phyloP scores from a whole-genome alignment of 2,797 vertebrate species.

The Steatocranus sp. region DNA sequence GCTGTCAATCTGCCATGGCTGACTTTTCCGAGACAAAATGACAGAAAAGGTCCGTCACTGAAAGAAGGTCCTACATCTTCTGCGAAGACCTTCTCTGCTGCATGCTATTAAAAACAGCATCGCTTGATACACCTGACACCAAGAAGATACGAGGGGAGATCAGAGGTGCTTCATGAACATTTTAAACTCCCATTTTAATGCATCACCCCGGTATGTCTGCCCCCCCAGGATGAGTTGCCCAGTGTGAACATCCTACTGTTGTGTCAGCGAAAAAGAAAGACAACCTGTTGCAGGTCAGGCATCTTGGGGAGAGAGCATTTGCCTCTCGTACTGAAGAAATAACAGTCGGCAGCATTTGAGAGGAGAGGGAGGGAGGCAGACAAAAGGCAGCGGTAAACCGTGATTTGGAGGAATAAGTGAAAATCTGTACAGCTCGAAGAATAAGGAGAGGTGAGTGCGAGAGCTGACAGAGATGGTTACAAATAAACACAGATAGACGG shows the following conservation, averaged over 20 bases:
- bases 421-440: not conserved
- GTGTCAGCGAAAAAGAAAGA: conserved; percentile 10
- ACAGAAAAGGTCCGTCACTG: not conserved
- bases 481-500: not conserved
- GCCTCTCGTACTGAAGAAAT: not conserved
- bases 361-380: not conserved
- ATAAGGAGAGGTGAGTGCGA: not conserved
- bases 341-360: not conserved
- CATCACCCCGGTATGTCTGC: not conserved
- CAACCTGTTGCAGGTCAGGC: conserved; percentile 22
- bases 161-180: not conserved
- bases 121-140: not conserved
- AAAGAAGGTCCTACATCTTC: not conserved
- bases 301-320: conserved; percentile 4
- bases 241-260: not conserved
- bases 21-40: conserved; percentile 1
- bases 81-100: not conserved
- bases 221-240: not conserved
- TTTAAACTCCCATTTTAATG: conserved; percentile 22
- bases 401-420: not conserved
- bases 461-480: conserved; percentile 9
- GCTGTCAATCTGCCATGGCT: conserved; percentile 32
- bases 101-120: not conserved
- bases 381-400: not conserved
- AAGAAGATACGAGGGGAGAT: not conserved